Base-by-base conservation (phyloP, 2,888 invertebrate species). In the Julus scandinavius region DNA sequence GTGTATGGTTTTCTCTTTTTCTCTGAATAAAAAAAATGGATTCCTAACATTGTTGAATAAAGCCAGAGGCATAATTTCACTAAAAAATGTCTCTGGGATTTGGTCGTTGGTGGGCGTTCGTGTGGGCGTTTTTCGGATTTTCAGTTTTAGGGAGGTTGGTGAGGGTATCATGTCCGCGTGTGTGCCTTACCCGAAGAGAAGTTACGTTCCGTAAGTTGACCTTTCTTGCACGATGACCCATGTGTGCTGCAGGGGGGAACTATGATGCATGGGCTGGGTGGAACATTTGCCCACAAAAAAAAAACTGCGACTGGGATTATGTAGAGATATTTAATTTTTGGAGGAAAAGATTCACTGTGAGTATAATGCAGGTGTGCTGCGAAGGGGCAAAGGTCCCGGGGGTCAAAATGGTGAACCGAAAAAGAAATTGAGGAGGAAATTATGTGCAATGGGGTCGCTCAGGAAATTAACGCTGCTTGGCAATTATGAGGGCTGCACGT, bases 221-320 rank as follows among this genome's bases (percentile, higher is more conserved):
- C 80, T 38, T 80, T 80, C 11, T 80, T 38, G 80, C 80, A 80
- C 38, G 80, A 80, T 80, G 80, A 80, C 63, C 80, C 80, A 11
- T 11, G 29, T 4, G 20, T 20, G 5, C 72, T 29, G 7, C 63
- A 3, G 38, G 80, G 15, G 54, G 80, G 80, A 45, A 29, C 0
- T 38, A 38, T 80, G 80, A 80, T 80, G 80, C 80, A 80, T 80
- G 80, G 29, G 7, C 80, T 20, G 9, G 4, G 13, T 29, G 4
- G 38, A 17, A 80, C 20, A 80, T 72, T 72, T 72, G 20, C 0
- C 20, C 4, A 72, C n/a, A 20, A 72, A 29, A 72, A 72, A 72
- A 3, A 20, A 17, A 49, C 49, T 49, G 5, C 49, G 15, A 54
- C 63, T 63, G 72, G 29, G 9, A 29, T 72, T 72, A 29, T 72